Conservation (phyloP, 2,888 invertebrate genomes). For the Xylota sylvarum region DNA sequence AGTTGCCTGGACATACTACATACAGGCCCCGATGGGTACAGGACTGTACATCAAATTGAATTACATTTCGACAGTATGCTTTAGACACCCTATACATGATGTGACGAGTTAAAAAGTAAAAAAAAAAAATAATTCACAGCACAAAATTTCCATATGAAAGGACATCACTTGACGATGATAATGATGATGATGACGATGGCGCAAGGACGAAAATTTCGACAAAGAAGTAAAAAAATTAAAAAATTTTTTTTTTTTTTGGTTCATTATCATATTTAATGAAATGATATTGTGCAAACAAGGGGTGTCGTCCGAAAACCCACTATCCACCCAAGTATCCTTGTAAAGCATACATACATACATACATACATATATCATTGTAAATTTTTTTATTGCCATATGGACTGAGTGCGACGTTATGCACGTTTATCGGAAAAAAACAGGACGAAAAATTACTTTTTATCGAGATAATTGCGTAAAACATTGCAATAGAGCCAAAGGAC, state of each 20-base stretch:
- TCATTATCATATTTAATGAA: slow-evolving; percentile 77
- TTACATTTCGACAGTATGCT: slow-evolving; percentile 59
- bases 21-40: slow-evolving; percentile 5
- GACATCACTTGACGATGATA: slow-evolving; percentile 59
- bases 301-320: background rate
- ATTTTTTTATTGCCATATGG: slow-evolving; percentile 59
- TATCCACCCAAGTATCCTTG: slow-evolving; percentile 27
- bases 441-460: slow-evolving; percentile 57
- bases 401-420: background rate
- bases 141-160: slow-evolving; percentile 72
- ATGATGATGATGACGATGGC: slow-evolving; percentile 30
- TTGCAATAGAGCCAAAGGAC: slow-evolving; percentile 70
- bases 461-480: slow-evolving; percentile 68
- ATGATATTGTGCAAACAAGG: slow-evolving; percentile 75
- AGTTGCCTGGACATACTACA: slow-evolving; percentile 20
- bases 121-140: slow-evolving; percentile 46
- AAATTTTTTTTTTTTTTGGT: slow-evolving; percentile 49
- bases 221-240: slow-evolving; percentile 45
- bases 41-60: slow-evolving; percentile 61
- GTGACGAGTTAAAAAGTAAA: background rate
- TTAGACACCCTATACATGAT: slow-evolving; percentile 24
- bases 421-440: slow-evolving; percentile 35
- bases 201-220: slow-evolving; percentile 1
- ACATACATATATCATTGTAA: slow-evolving; percentile 58
- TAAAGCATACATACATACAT: too few relatives aligned